These are phyloP conservation scores for Scelioninae gen. 1 DNA, from an alignment of 2,888 invertebrate genomes.

Conservation along the genomic window DNA sequence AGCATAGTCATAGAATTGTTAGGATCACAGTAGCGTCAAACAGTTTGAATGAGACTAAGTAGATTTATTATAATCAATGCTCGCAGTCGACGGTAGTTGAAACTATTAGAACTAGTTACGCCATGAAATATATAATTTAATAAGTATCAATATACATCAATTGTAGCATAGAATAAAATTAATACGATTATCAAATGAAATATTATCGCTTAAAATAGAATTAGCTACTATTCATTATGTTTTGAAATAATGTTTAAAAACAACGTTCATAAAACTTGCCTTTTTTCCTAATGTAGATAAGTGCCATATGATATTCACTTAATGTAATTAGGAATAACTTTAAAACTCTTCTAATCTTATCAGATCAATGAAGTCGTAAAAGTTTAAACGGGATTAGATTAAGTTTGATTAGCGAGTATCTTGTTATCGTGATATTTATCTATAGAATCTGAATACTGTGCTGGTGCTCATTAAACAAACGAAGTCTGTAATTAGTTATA, in stretches of 20 bases:
- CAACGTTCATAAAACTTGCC: no score
- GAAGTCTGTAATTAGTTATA: neutral
- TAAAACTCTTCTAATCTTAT: constrained; percentile 22
- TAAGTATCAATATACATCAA: no score
- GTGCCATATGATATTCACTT: no score
- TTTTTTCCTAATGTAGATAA: no score
- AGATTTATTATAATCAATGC: constrained; percentile 28
- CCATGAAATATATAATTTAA: constrained; percentile 19
- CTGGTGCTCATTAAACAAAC: neutral
- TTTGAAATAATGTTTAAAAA: no score
- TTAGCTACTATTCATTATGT: no score
- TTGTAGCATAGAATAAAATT: no score
- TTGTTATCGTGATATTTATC: constrained; percentile 33
- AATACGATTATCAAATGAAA: no score
- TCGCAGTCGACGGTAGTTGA: constrained; percentile 1
- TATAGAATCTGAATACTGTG: constrained; percentile 15
- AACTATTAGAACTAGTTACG: constrained; percentile 15
- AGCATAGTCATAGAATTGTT: neutral
- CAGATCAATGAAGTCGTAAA: constrained; percentile 31
- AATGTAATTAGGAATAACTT: constrained; percentile 18
- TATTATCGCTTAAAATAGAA: no score
- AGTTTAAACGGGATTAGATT: constrained; percentile 36
- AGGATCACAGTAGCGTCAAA: neutral
- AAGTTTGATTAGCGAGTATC: constrained; percentile 34
- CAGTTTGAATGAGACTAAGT: constrained; percentile 11